phyloP scores from a whole-genome alignment of 2,113 vertebrate genomes.

The Gracilinanus agilis region DNA sequence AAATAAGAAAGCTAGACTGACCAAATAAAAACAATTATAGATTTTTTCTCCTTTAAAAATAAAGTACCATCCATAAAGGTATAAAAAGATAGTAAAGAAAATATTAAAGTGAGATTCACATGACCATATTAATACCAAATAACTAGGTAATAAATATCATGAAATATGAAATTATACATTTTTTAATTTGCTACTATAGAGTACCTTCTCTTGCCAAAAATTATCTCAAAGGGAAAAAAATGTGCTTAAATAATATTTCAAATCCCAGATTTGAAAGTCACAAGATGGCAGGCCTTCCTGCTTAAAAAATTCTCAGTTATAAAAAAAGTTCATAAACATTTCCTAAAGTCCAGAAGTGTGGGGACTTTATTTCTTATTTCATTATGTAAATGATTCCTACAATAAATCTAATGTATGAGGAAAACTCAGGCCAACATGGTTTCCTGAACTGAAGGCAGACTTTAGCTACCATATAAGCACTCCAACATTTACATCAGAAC shows the following conservation, averaged over 20 bases:
- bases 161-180: background rate
- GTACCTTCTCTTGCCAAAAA: background rate
- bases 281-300: background rate
- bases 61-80: background rate
- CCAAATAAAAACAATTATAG: background rate
- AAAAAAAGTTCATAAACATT: background rate
- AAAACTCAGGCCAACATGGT: background rate
- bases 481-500: background rate
- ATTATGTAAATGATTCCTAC: background rate
- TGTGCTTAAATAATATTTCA: background rate
- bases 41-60: background rate
- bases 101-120: too few species aligned
- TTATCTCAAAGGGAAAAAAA: background rate
- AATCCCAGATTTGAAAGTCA: background rate
- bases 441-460: background rate
- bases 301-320: background rate
- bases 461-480: background rate
- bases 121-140: background rate
- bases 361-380: background rate
- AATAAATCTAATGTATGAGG: background rate
- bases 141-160: background rate
- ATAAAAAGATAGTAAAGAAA: background rate
- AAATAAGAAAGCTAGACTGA: background rate
- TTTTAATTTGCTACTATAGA: background rate
- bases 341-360: background rate